phyloP scores from a whole-genome alignment of 2,888 invertebrate genomes.

The Lepetodrilus schrolli region DNA sequence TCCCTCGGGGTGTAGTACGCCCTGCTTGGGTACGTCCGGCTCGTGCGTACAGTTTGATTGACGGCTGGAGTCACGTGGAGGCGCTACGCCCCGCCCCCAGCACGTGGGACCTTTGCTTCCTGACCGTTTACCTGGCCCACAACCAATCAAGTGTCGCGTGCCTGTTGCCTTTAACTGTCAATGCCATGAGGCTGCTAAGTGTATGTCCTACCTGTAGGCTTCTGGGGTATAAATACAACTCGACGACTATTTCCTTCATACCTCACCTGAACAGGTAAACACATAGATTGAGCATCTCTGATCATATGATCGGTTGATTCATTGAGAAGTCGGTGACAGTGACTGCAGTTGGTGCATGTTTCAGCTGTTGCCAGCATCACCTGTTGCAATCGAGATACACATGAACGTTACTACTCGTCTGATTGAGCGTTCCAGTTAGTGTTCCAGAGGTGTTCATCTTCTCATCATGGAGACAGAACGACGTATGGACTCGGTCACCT shows the following conservation, averaged over 20 bases:
- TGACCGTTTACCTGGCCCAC: constrained; percentile 30
- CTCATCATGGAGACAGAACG: constrained; percentile 1
- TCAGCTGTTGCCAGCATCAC: background rate
- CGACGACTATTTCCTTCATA: too few species aligned
- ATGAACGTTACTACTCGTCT: background rate
- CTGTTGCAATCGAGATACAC: background rate
- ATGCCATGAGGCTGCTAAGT: constrained; percentile 20
- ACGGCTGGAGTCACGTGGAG: constrained; percentile 36
- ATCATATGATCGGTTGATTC: too few species aligned
- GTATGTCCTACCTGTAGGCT: constrained; percentile 29
- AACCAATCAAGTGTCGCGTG: constrained; percentile 45
- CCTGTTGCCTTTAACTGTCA: constrained; percentile 41
- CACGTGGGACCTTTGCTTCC: constrained; percentile 31
- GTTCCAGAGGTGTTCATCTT: background rate
- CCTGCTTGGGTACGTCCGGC: background rate
- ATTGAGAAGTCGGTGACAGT: too few species aligned
- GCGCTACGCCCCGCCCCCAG: constrained; percentile 29
- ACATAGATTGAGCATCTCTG: constrained; percentile 13
- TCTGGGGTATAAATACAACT: constrained; percentile 28
- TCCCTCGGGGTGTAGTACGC: background rate
- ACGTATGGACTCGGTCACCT: background rate
- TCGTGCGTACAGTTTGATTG: constrained; percentile 29
- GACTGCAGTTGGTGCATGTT: too few species aligned
- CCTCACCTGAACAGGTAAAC: background rate
- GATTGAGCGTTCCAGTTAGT: background rate